phyloP scores from a whole-genome alignment of 1,140 invertebrate genomes.

The Drosophila littoralis region DNA sequence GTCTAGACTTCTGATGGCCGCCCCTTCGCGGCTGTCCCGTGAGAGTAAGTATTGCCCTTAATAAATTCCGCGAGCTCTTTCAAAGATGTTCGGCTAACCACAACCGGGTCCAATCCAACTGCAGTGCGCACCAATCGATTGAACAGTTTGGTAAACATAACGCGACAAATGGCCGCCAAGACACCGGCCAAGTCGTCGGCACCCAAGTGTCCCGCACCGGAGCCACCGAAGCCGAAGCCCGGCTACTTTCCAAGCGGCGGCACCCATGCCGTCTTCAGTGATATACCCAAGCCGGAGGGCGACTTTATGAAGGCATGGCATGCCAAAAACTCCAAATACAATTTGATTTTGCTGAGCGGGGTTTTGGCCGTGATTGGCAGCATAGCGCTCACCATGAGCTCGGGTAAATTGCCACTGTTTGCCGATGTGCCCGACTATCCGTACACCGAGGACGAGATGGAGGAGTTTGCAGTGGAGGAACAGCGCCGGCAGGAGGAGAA shows the following conservation, averaged over 20 bases:
- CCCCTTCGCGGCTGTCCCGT: slow-evolving; percentile 36
- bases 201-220: slow-evolving; percentile 11
- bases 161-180: slow-evolving; percentile 35
- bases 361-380: slow-evolving; percentile 35
- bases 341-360: slow-evolving; percentile 51
- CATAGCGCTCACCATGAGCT: background rate
- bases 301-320: slow-evolving; percentile 54
- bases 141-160: slow-evolving; percentile 21
- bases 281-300: slow-evolving; percentile 59
- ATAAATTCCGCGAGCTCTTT: too few relatives aligned
- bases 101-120: background rate
- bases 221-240: slow-evolving; percentile 14
- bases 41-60: slow-evolving; percentile 47
- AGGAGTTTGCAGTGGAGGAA: slow-evolving; percentile 55
- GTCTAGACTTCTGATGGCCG: slow-evolving; percentile 58
- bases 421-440: slow-evolving; percentile 56
- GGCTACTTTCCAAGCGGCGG: slow-evolving; percentile 64
- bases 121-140: slow-evolving; percentile 40
- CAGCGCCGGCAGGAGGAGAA: slow-evolving; percentile 53
- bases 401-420: slow-evolving; percentile 16
- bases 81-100: too few relatives aligned
- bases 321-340: slow-evolving; percentile 63
- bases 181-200: slow-evolving; percentile 17
- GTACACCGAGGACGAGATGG: slow-evolving; percentile 63
- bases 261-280: slow-evolving; percentile 54